Base-by-base conservation (phyloP, 2,888 invertebrate genomes). In the Malthinus flaveolus region DNA sequence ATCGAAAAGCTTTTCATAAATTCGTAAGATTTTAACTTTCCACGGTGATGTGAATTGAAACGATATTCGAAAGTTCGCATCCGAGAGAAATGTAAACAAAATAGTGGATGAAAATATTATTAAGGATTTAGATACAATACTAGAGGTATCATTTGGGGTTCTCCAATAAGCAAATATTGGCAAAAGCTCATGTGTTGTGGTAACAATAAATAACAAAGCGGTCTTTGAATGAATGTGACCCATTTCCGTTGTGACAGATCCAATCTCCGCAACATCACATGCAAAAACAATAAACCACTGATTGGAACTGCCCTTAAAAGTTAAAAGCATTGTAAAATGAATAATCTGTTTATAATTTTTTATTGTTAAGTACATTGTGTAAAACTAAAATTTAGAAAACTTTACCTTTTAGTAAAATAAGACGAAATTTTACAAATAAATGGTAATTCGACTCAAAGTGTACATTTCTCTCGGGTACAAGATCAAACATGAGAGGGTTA, bases 201-300 rank as follows among this genome's bases (percentile, higher is more conserved):
- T 32, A 11, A 35, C 45, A 33, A 50, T 50, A 56, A 56, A 56
- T 56, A 56, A 56, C 56, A 50, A 42, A 49, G 54, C 58, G 58
- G 54, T 51, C 54, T 58, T 55, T 49, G 54, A 45, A 69, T 70
- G 66, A 71, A 68, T 68, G 63, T 67, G 67, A 72, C 68, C 68
- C 49, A 65, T 70, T 71, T 71, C 69, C 70, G 62, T 66, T 61
- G 66, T 67, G 71, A 71, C 70, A 72, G 68, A 67, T 71, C 69
- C 68, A 71, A 72, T 70, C 70, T 69, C 66, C 62, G 63, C 67
- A 57, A 67, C 64, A 69, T 66, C 66, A 66, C 69, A 69, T 67
- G 69, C 70, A 68, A 71, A 55, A 72, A 72, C 69, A 72, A 71
- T 69, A 68, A 66, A 65, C 61, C 62, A 59, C 65, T 68, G 70